Evolutionary conservation across 2,797 vertebrate genomes (phyloP).

Genomic region (Dendrocincla fuliginosa): DNA sequence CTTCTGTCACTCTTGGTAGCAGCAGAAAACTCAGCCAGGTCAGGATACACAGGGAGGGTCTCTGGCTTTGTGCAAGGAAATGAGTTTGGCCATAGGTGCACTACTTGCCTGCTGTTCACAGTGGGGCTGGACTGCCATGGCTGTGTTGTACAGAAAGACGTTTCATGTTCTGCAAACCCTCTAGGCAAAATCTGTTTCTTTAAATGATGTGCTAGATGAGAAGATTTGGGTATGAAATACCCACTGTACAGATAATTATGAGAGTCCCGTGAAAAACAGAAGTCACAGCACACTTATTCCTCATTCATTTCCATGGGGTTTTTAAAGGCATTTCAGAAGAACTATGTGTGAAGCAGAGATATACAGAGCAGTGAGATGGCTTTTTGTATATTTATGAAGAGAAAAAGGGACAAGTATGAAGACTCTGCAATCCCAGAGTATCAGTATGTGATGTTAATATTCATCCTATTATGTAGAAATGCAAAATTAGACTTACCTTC

Average conservation of each 20-base stretch:
- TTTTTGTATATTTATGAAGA: neutral
- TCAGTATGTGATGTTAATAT: conserved; percentile 18
- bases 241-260: neutral
- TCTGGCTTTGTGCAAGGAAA: neutral
- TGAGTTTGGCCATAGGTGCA: neutral
- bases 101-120: neutral
- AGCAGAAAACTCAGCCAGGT: neutral
- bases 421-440: neutral
- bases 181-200: neutral
- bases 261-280: neutral
- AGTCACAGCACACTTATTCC: neutral
- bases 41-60: neutral
- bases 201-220: neutral
- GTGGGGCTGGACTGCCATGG: neutral
- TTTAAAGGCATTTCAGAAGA: neutral
- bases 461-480: conserved; percentile 21
- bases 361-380: neutral
- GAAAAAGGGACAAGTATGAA: neutral
- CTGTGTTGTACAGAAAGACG: neutral
- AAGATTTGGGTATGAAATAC: neutral
- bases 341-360: neutral
- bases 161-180: neutral
- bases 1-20: neutral
- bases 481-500: conserved; percentile 9
- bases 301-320: neutral